Percentiles rank a stretch among this genome's conserved stretches.
Conservation (phyloP, 2,888 invertebrate genomes). For the Sinodicranocentrus sp. region DNA sequence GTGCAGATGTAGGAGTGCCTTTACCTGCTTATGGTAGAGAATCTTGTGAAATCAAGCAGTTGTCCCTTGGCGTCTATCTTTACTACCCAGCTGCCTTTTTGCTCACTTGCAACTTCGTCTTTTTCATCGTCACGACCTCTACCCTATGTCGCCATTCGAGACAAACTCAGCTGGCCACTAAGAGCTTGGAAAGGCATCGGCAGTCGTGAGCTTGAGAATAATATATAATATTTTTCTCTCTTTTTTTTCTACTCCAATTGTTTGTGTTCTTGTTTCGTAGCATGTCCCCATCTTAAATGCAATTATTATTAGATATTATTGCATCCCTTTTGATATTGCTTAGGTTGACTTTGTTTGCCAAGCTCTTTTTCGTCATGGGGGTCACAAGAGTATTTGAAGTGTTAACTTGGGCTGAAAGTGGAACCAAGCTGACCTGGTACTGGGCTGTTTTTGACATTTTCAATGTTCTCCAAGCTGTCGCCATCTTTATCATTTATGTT, state of each 20-base stretch:
- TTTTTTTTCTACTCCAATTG: not conserved
- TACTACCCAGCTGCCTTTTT: conserved; percentile 73
- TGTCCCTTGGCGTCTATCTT: conserved; percentile 69
- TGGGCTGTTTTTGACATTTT: conserved; percentile 74
- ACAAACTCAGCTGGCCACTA: conserved; percentile 59
- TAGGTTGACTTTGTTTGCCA: conserved; percentile 72
- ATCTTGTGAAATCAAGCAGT: conserved; percentile 71
- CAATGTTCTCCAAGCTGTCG: conserved; percentile 74
- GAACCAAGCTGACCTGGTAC: conserved; percentile 69
- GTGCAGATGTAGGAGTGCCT: conserved; percentile 53
- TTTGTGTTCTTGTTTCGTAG: not conserved
- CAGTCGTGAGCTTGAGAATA: conserved; percentile 75
- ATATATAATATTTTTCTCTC: conserved; percentile 2
- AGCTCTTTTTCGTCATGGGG: conserved; percentile 75
- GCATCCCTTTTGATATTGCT: too few species aligned
- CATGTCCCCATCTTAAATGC: too few species aligned
- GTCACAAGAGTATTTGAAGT: conserved; percentile 73
- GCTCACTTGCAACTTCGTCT: conserved; percentile 69
- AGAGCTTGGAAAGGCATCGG: conserved; percentile 53
- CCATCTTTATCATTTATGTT: conserved; percentile 75
- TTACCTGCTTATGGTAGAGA: conserved; percentile 73
- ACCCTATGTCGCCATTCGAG: conserved; percentile 57
- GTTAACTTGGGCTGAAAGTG: conserved; percentile 69
- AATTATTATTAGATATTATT: too few species aligned
- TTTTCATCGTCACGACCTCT: conserved; percentile 71